Conservation (phyloP, 2,113 vertebrate species). For the Panthera uncia region DNA sequence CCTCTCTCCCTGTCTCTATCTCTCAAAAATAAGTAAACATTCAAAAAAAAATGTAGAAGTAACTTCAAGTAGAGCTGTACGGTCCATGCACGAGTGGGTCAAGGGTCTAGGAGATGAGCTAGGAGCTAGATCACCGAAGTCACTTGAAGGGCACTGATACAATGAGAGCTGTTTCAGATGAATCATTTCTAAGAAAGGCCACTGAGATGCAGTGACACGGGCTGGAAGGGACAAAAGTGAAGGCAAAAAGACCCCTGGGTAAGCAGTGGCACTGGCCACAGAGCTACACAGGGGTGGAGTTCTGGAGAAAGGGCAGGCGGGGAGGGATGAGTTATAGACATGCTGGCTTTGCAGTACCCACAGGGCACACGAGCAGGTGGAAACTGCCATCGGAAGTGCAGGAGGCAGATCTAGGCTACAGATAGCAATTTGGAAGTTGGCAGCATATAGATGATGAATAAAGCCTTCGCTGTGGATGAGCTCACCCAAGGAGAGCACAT, state of each 20-base stretch:
- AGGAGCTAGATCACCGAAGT: neutral
- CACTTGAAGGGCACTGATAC: neutral
- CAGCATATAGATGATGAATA: neutral
- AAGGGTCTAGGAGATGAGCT: neutral
- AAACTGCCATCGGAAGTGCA: neutral
- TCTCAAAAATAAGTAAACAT: too few species aligned
- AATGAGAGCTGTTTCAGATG: neutral
- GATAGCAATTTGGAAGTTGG: neutral
- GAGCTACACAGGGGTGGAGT: neutral
- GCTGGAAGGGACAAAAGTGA: neutral
- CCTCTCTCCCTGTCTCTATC: too few species aligned
- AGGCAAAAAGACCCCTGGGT: neutral
- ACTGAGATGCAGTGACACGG: neutral
- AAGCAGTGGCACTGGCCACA: rapidly evolving
- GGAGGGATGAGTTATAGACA: neutral
- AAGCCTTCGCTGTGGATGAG: neutral
- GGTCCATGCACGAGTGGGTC: neutral
- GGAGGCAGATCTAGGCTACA: neutral
- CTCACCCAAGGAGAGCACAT: neutral
- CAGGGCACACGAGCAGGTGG: neutral
- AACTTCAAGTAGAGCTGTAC: neutral
- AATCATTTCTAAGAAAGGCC: neutral
- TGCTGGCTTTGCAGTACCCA: neutral
- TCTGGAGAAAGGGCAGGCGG: neutral
- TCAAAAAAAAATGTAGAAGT: neutral